These are phyloP conservation scores for Hemicentrotus pulcherrimus DNA, from an alignment of 35 echinoderm and acorn worm species.

Conservation along the genomic window DNA sequence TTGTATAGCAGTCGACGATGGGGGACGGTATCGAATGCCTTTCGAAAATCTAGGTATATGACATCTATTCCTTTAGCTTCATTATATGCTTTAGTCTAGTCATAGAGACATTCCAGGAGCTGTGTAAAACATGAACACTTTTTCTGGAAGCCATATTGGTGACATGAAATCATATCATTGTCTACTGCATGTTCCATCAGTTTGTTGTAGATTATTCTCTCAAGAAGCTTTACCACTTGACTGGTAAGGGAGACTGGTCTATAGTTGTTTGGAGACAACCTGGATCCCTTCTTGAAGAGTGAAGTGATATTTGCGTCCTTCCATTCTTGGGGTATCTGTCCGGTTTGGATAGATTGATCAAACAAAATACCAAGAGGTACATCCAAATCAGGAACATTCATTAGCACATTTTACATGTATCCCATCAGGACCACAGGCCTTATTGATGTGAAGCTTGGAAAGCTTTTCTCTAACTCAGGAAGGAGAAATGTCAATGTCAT, in stretches of 20 bases:
- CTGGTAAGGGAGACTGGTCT: no score
- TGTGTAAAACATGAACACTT: no score
- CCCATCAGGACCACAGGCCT: no score
- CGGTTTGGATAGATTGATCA: constrained; percentile 20
- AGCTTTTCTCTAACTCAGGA: neutral
- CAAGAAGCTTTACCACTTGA: no score
- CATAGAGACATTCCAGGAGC: no score
- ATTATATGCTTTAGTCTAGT: constrained; percentile 47
- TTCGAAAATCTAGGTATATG: constrained; percentile 50
- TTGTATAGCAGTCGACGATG: constrained; percentile 42
- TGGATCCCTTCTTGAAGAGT: constrained; percentile 56
- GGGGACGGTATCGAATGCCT: constrained; percentile 49
- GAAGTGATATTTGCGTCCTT: constrained; percentile 63
- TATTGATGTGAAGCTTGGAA: no score
- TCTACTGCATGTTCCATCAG: no score
- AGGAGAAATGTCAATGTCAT: no score
- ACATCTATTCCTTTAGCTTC: constrained; percentile 44
- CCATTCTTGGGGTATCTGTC: constrained; percentile 65
- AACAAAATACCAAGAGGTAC: constrained; percentile 34
- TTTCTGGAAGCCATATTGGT: constrained; percentile 66
- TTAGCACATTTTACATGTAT: constrained; percentile 57
- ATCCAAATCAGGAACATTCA: constrained; percentile 55
- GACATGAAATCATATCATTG: constrained; percentile 51
- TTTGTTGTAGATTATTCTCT: no score
- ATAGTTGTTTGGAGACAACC: no score